Evolutionary conservation across 2,113 vertebrate genomes (phyloP).

Genomic region (Phodopus roborovskii): DNA sequence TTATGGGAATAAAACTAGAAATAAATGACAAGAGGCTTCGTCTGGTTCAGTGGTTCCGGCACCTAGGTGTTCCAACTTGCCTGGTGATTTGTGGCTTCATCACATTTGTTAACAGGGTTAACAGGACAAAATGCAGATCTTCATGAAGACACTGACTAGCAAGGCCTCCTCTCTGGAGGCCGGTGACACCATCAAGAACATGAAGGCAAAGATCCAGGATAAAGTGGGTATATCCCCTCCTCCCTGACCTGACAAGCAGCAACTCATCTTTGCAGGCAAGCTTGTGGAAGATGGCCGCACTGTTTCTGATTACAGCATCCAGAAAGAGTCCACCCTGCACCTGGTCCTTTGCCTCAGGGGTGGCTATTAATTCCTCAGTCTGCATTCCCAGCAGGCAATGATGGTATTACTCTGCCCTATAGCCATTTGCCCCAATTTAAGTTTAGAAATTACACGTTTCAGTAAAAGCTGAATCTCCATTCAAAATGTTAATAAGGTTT

Average conservation of each 20-base stretch:
- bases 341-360: neutral
- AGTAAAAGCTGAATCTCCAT: neutral
- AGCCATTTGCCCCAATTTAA: neutral
- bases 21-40: neutral
- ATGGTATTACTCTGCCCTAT: neutral
- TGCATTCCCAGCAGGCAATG: neutral
- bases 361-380: neutral
- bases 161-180: neutral
- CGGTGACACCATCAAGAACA: neutral
- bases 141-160: neutral
- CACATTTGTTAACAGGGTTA: neutral
- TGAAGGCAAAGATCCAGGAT: neutral
- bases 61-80: neutral
- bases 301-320: neutral
- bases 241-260: neutral
- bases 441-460: neutral
- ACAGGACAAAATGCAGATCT: neutral
- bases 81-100: neutral
- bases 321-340: neutral
- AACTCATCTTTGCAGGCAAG: neutral
- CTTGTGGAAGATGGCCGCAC: neutral
- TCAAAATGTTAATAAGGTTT: neutral
- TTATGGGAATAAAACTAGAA: neutral
- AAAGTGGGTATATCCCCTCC: neutral
- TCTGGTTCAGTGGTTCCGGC: fast-evolving